Evolutionary conservation across 2,113 vertebrate genomes (phyloP).

Genomic region (Conger conger): DNA sequence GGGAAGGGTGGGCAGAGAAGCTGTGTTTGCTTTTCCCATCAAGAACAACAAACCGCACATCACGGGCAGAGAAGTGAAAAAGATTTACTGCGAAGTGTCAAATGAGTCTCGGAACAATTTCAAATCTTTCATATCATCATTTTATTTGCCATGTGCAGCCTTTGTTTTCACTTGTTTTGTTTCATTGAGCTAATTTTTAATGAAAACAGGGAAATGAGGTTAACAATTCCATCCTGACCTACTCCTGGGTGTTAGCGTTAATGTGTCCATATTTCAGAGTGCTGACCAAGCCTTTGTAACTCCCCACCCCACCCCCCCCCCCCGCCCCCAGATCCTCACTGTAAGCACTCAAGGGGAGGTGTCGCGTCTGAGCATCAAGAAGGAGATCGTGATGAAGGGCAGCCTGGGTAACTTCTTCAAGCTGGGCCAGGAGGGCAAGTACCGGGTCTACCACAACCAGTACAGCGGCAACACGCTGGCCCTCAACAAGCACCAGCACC

Average conservation of each 20-base stretch:
- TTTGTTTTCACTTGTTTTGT: background rate
- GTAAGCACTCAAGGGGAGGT: constrained; percentile 81
- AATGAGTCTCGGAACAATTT: background rate
- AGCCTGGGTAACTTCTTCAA: constrained; percentile 84
- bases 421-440: constrained; percentile 96
- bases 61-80: background rate
- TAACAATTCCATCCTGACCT: background rate
- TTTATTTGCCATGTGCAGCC: too few species aligned
- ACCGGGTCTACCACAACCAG: constrained; percentile 95
- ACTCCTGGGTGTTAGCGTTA: background rate
- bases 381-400: constrained; percentile 80
- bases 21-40: background rate
- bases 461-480: constrained; percentile 94
- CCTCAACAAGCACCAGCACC: constrained; percentile 96
- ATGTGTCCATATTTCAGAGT: background rate
- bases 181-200: background rate
- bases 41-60: background rate
- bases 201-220: background rate
- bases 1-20: background rate
- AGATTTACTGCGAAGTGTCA: background rate
- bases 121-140: too few species aligned
- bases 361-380: constrained; percentile 76
- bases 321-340: constrained; percentile 71
- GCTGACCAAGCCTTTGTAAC: constrained; percentile 26
- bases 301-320: constrained; percentile 39